Evolutionary conservation across 1,140 invertebrate genomes (phyloP).

Genomic region (Leptinotarsa texana): DNA sequence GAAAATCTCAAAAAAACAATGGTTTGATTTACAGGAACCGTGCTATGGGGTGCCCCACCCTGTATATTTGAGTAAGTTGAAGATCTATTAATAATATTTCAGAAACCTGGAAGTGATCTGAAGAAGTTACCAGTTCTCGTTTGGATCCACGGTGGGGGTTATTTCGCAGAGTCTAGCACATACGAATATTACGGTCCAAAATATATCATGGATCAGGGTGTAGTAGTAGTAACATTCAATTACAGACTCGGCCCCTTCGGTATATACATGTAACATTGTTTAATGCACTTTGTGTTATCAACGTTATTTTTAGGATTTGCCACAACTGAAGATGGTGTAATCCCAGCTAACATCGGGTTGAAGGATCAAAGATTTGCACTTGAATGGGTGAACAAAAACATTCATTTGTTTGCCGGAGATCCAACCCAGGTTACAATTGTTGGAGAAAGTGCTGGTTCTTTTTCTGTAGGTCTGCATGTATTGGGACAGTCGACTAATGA

Average conservation of each 20-base stretch:
- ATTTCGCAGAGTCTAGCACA: constrained; percentile 14
- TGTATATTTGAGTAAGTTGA: too few species aligned
- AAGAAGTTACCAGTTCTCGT: constrained; percentile 27
- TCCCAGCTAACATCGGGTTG: constrained; percentile 11
- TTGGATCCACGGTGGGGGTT: constrained; percentile 38
- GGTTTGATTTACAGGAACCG: too few species aligned
- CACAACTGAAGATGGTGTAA: constrained; percentile 2
- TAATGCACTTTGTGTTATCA: too few species aligned
- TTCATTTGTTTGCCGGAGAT: constrained; percentile 7
- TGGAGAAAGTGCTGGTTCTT: constrained; percentile 17
- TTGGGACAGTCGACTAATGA: too few species aligned
- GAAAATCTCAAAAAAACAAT: too few species aligned
- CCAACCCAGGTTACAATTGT: constrained; percentile 13
- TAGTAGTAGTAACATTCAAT: constrained; percentile 34
- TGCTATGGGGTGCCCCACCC: too few species aligned
- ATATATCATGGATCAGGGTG: constrained; percentile 32
- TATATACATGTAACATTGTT: constrained; percentile 9
- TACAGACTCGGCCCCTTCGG: constrained; percentile 67
- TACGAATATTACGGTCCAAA: constrained; percentile 56
- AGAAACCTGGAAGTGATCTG: constrained; percentile 8
- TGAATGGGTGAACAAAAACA: constrained; percentile 14
- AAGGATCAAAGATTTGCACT: constrained; percentile 16
- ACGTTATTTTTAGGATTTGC: not conserved
- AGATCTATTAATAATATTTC: not conserved
- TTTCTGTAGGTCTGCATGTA: not conserved